Evolutionary conservation across 1,140 invertebrate genomes (phyloP).

Genomic region (Apis laboriosa): DNA sequence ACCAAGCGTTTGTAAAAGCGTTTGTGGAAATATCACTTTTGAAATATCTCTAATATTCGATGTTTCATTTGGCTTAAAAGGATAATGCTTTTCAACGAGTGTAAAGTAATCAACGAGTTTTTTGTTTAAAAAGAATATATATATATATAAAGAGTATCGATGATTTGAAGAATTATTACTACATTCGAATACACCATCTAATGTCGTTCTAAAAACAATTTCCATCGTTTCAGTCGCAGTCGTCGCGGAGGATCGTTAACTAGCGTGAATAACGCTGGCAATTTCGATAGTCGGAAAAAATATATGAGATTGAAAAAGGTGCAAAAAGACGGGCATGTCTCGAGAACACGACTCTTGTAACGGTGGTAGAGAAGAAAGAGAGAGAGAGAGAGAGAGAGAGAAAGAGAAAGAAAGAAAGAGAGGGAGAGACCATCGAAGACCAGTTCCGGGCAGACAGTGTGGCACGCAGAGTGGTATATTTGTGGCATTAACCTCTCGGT

Average conservation of each 20-base stretch:
- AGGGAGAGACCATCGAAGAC: background rate
- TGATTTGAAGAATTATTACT: no score
- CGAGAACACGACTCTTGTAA: background rate
- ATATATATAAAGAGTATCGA: no score
- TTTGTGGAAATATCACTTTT: no score
- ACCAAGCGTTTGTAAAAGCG: no score
- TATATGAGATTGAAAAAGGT: background rate
- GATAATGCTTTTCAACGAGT: no score
- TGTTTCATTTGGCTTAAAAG: no score
- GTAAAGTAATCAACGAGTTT: no score
- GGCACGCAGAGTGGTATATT: conserved; percentile 53
- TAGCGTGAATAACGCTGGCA: background rate
- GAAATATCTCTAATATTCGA: no score
- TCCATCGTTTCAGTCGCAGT: no score
- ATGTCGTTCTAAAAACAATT: no score
- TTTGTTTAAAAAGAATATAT: no score
- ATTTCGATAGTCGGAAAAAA: background rate
- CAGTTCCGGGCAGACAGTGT: conserved; percentile 39
- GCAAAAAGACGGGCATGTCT: background rate
- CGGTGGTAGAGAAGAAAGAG: background rate
- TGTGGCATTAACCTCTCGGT: conserved; percentile 61
- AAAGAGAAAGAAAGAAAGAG: background rate
- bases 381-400: background rate
- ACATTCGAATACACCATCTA: no score
- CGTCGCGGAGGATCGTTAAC: background rate